phyloP scores from a whole-genome alignment of 1,140 invertebrate genomes.

The Ditylenchus dipsaci region DNA sequence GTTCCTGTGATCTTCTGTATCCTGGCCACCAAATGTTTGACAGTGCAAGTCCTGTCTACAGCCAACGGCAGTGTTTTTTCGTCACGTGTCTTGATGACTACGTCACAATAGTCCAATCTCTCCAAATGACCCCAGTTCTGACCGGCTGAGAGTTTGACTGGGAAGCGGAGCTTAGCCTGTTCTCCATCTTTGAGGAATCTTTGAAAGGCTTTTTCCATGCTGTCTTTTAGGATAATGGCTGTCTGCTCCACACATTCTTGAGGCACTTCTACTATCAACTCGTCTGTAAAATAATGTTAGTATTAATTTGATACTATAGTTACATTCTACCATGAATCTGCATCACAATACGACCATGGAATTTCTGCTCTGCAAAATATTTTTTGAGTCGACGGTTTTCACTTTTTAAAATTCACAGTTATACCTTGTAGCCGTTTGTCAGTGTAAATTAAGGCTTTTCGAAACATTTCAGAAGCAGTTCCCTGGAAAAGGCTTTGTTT shows the following conservation, averaged over 20 bases:
- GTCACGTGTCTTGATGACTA: too few relatives aligned
- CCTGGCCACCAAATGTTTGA: too few relatives aligned
- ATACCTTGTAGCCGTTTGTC: slow-evolving; percentile 59
- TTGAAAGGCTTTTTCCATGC: slow-evolving; percentile 34
- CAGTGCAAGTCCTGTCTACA: too few relatives aligned
- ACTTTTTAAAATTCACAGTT: slow-evolving; percentile 5
- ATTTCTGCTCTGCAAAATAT: not conserved
- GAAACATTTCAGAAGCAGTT: slow-evolving; percentile 87
- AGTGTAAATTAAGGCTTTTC: slow-evolving; percentile 78
- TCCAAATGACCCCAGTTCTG: not conserved
- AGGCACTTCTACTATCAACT: slow-evolving; percentile 84
- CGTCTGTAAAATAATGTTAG: slow-evolving; percentile 64
- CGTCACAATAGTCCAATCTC: too few relatives aligned
- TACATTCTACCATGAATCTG: slow-evolving; percentile 72
- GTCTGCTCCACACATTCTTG: not conserved
- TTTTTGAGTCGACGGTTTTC: slow-evolving; percentile 12
- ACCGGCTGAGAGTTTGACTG: slow-evolving; percentile 2
- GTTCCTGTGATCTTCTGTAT: too few relatives aligned
- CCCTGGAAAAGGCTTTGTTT: slow-evolving; percentile 65
- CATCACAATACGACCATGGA: slow-evolving; percentile 69
- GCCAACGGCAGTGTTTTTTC: too few relatives aligned
- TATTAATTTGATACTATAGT: too few relatives aligned
- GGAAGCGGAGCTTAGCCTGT: not conserved
- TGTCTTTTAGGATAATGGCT: not conserved
- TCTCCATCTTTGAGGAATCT: not conserved